Evolutionary conservation across 2,113 vertebrate species (phyloP).

Genomic region (Chroicocephalus ridibundus): DNA sequence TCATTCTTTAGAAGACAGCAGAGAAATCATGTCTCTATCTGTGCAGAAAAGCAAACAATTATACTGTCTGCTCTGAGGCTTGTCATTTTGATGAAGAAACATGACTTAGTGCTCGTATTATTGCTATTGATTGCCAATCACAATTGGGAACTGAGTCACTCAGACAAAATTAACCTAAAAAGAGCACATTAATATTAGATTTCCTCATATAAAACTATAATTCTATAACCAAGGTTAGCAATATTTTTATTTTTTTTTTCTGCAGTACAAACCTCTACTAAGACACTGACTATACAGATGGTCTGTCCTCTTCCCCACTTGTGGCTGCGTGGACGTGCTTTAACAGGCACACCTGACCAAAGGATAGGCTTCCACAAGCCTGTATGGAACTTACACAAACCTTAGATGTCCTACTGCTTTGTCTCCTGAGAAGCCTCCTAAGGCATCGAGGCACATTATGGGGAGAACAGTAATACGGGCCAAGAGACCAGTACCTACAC

Average conservation of each 20-base stretch:
- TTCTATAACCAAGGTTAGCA: not conserved
- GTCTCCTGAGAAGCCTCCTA: not conserved
- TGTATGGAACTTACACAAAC: not conserved
- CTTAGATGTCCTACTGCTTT: not conserved
- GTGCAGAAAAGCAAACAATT: conserved; percentile 61
- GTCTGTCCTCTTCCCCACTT: not conserved
- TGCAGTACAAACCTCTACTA: not conserved
- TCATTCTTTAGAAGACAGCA: not conserved
- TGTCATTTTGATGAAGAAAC: conserved; percentile 52
- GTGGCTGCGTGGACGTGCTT: not conserved
- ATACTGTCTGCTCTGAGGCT: conserved; percentile 9
- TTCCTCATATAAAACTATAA: not conserved
- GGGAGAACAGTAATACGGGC: not conserved
- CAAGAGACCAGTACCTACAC: not conserved
- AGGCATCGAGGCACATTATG: not conserved
- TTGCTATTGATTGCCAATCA: conserved; percentile 46
- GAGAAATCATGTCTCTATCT: not conserved
- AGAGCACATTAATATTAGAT: conserved; percentile 31
- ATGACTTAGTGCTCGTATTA: conserved; percentile 49
- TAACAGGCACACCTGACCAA: not conserved
- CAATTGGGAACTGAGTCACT: conserved; percentile 43
- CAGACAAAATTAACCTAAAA: conserved; percentile 51
- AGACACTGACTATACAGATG: not conserved
- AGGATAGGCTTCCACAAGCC: not conserved
- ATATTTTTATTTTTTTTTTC: not conserved